Evolutionary conservation across 2,888 invertebrate genomes (phyloP).

Genomic region (Oligia latruncula): DNA sequence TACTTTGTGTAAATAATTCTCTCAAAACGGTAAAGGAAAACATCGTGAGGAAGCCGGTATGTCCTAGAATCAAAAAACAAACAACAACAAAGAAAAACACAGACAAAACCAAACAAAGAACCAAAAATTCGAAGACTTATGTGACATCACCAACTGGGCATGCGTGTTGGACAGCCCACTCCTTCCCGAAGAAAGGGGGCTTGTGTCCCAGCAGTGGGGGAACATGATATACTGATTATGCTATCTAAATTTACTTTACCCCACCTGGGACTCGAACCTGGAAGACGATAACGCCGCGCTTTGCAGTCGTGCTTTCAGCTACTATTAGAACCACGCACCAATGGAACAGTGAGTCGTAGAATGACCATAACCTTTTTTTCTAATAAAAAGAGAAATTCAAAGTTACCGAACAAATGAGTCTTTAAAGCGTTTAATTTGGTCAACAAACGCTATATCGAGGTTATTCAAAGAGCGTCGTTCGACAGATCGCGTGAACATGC

Average conservation of each 20-base stretch:
- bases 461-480: conserved; percentile 53
- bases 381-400: neutral
- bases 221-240: too few relatives aligned
- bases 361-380: neutral
- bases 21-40: too few relatives aligned
- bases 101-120: too few relatives aligned
- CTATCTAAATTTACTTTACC: neutral
- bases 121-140: too few relatives aligned
- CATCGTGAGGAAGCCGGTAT: too few relatives aligned
- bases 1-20: too few relatives aligned
- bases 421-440: conserved; percentile 36
- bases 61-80: too few relatives aligned
- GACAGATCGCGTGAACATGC: conserved; percentile 54
- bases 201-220: too few relatives aligned
- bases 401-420: neutral
- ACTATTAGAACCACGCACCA: neutral
- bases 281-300: neutral
- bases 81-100: too few relatives aligned
- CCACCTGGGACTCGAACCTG: neutral
- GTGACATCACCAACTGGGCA: too few relatives aligned
- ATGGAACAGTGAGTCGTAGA: neutral
- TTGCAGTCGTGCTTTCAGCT: neutral
- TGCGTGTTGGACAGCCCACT: too few relatives aligned
- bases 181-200: too few relatives aligned
- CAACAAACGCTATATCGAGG: conserved; percentile 42